These are phyloP conservation scores for Griposia aprilina DNA, from an alignment of 2,888 invertebrate genomes.

Conservation along the genomic window DNA sequence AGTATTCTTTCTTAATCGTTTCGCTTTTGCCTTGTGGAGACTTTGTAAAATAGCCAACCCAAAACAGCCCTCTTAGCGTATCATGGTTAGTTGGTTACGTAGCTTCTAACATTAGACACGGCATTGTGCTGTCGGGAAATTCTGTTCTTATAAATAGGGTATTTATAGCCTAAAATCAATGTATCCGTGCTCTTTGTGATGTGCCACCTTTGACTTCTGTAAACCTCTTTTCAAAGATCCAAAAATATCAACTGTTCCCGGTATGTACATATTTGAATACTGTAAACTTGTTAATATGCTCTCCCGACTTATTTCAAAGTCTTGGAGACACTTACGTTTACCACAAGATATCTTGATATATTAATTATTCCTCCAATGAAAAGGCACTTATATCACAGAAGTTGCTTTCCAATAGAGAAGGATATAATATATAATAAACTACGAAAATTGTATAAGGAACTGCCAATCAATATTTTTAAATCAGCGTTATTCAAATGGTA, in stretches of 20 bases:
- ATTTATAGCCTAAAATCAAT: background rate
- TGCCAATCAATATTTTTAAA: too few species aligned
- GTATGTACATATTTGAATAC: background rate
- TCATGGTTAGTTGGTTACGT: background rate
- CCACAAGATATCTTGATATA: too few species aligned
- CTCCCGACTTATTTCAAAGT: background rate
- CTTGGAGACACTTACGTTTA: background rate
- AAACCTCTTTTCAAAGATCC: background rate
- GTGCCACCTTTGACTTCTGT: background rate
- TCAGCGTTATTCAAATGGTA: too few species aligned
- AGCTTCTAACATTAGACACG: background rate
- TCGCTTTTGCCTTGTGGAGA: background rate
- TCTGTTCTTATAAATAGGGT: background rate
- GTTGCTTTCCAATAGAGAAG: too few species aligned
- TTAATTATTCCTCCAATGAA: too few species aligned
- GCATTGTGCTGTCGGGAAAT: background rate
- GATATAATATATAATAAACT: too few species aligned
- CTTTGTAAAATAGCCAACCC: background rate
- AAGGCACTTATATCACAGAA: too few species aligned
- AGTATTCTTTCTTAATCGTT: background rate
- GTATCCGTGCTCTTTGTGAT: background rate
- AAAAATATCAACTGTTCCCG: background rate
- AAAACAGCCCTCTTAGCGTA: background rate
- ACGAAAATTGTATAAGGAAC: too few species aligned
- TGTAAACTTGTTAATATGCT: background rate